Percentiles rank a stretch among this genome's conserved stretches.
Evolutionary conservation across 2,113 vertebrate species (phyloP).

Genomic region (Oryctolagus cuniculus): DNA sequence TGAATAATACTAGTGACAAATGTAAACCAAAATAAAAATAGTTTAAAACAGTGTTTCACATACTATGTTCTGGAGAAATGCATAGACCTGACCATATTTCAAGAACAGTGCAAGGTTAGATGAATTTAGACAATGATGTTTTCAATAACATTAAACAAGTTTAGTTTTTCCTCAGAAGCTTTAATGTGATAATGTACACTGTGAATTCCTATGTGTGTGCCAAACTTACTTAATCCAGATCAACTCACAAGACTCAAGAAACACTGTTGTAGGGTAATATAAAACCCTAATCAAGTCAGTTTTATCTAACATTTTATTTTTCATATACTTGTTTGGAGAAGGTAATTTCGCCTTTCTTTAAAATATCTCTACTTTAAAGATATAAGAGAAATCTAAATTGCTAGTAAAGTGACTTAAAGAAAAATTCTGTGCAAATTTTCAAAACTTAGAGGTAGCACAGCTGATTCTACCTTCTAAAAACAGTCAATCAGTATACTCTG

Average conservation of each 20-base stretch:
- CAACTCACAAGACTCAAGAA: background rate
- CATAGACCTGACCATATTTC: background rate
- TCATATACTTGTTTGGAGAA: conserved; percentile 31
- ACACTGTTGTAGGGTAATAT: background rate
- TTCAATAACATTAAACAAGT: conserved; percentile 30
- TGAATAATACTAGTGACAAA: background rate
- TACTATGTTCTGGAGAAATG: conserved; percentile 3
- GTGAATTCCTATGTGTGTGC: background rate
- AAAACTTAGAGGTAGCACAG: conserved; percentile 11
- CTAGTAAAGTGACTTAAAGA: conserved; percentile 19
- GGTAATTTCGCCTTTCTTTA: conserved; percentile 26
- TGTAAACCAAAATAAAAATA: background rate
- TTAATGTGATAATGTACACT: conserved; percentile 14
- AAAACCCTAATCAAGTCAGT: background rate
- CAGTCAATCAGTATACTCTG: background rate
- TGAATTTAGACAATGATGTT: background rate
- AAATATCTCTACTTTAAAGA: conserved; percentile 20
- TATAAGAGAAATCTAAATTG: conserved; percentile 32
- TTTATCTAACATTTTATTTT: conserved; percentile 26
- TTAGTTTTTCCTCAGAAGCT: conserved; percentile 23
- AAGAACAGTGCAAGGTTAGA: conserved; percentile 34
- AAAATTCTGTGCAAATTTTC: conserved; percentile 40
- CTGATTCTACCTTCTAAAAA: conserved; percentile 8
- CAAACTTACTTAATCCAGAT: conserved; percentile 20
- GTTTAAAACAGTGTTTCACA: background rate